Evolutionary conservation across 2,797 vertebrate species (phyloP).

Genomic region (Tapirus indicus): DNA sequence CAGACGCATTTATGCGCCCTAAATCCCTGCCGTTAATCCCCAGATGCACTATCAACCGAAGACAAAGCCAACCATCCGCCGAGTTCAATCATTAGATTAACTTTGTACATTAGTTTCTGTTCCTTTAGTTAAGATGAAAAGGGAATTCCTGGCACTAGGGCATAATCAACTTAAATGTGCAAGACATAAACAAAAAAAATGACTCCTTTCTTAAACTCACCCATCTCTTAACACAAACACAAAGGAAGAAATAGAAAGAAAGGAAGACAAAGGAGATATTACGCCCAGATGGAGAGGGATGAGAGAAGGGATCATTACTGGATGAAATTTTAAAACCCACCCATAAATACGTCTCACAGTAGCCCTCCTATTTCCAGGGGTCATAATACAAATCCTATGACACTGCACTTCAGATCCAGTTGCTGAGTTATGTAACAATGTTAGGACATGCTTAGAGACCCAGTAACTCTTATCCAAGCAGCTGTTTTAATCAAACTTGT

Average conservation of each 20-base stretch:
- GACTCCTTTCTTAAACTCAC: not conserved
- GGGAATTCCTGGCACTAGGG: not conserved
- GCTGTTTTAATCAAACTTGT: not conserved
- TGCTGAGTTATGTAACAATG: rapidly evolving
- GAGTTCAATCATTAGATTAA: not conserved
- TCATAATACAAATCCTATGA: rapidly evolving
- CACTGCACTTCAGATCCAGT: rapidly evolving
- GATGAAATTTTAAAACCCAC: not conserved
- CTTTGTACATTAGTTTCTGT: rapidly evolving
- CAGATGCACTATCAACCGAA: rapidly evolving
- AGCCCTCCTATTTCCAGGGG: rapidly evolving
- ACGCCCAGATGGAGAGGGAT: rapidly evolving
- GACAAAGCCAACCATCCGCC: rapidly evolving
- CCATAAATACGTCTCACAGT: rapidly evolving
- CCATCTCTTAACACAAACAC: not conserved
- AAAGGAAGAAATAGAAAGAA: not conserved
- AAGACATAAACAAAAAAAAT: not conserved
- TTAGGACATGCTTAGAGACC: rapidly evolving
- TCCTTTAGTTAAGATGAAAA: not conserved
- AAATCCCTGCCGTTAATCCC: not conserved
- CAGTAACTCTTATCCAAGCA: rapidly evolving
- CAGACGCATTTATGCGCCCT: not conserved
- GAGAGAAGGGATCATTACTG: rapidly evolving
- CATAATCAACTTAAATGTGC: too few species aligned
- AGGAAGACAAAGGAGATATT: not conserved